Base-by-base conservation (phyloP, 1,140 invertebrate genomes). In the Drosophila insularis region DNA sequence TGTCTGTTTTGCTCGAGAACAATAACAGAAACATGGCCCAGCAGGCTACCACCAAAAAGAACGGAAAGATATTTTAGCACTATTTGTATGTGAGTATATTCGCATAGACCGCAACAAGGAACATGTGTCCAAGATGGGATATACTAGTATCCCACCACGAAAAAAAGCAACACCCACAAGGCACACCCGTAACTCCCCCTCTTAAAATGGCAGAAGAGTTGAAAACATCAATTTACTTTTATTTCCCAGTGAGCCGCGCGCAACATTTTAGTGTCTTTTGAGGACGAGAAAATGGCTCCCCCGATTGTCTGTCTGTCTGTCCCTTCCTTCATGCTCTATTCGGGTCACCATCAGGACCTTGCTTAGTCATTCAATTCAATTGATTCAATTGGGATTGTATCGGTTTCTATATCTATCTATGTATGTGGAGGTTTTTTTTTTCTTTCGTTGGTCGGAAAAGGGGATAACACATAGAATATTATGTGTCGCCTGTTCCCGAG, bases 381-480 rank as follows among this genome's bases (percentile, higher is more conserved):
- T 86, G 82, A 86, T 87, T 86, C 82, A 86, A 86, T 86, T 86
- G 82, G 82, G 82, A 87, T 86, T 86, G 82, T 86, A 86, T 86
- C 82, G 82, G 43, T 50, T 50, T 50, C 43, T 19, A 50, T 50
- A 50, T 50, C 43, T 21, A 50, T 50, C 17, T 50, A 50, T 58
- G 64, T 40, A n/a, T n/a, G n/a, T n/a, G n/a, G 31, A 2, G 19
- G 14, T 31, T 32, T 35, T 53, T 40, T 43, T 19, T 21, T 13
- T 32, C 13, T 13, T 67, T 68, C 31, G 50, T 37, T 13, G n/a
- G 14, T 27, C 17, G 32, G 27, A n/a, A n/a, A n/a, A n/a, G n/a
- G 35, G 39, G 6, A 55, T 21, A 27, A 27, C 35, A 14, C 53
- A 40, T 50, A 21, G 43, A 50, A 50, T 65, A 13, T 62, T 39